Conservation (phyloP, 1,140 invertebrate genomes). For the Drosophila pseudoananassae region DNA sequence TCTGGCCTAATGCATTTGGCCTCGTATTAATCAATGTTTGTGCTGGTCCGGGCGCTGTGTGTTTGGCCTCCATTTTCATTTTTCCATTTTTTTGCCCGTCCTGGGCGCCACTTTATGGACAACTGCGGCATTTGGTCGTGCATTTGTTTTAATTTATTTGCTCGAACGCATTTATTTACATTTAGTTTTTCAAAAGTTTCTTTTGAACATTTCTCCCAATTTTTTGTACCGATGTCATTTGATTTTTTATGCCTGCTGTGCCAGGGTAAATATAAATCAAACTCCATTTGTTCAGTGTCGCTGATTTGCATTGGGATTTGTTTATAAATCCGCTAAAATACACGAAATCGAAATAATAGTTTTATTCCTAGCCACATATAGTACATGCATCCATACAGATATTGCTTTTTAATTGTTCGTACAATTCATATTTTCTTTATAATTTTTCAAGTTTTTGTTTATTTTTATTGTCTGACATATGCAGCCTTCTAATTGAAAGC, state of each 20-base stretch:
- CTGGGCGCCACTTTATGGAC: conserved; percentile 16
- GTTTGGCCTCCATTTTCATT: conserved; percentile 42
- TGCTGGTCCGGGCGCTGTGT: conserved; percentile 7
- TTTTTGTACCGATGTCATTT: conserved; percentile 50
- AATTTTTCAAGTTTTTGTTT: conserved; percentile 8
- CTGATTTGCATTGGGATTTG: conserved; percentile 76
- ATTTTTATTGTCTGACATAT: conserved; percentile 27
- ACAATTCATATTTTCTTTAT: conserved; percentile 39
- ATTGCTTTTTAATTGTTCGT: conserved; percentile 76
- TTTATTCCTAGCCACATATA: conserved; percentile 18
- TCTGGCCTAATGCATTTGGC: conserved; percentile 76
- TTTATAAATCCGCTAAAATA: conserved; percentile 74
- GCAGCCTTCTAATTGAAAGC: conserved; percentile 45
- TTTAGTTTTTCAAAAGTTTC: conserved; percentile 53
- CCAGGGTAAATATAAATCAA: conserved; percentile 71
- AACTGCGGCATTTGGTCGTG: conserved; percentile 33
- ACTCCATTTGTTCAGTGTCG: conserved; percentile 53
- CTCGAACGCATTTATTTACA: conserved; percentile 64
- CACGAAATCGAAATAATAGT: conserved; percentile 65
- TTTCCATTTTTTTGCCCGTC: conserved; percentile 16
- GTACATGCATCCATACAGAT: conserved; percentile 31
- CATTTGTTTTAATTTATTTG: conserved; percentile 71
- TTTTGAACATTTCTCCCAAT: conserved; percentile 8
- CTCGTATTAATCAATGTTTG: conserved; percentile 79
- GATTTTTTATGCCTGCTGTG: conserved; percentile 34